Evolutionary conservation across 2,888 invertebrate genomes (phyloP), one percentile per base, ranked within the genome.

Genomic region (Elysia crispata): DNA sequence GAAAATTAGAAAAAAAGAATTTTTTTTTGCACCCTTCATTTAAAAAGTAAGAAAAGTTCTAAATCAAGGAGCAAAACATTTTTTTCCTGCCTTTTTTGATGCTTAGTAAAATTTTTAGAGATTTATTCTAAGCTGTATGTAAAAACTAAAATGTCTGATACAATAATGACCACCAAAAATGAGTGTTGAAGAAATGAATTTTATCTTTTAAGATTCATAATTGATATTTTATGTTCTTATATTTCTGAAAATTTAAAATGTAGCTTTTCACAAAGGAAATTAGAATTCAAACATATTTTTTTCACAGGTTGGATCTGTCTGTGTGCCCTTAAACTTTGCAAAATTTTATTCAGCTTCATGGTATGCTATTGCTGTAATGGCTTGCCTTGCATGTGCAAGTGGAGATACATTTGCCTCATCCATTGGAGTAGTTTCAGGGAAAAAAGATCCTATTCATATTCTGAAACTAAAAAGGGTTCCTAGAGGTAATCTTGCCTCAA

Each of bases 321-420:
- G 97, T 90, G 93, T 94, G 33, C 95, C 96, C 0, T 94, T 97
- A 67, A 95, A 97, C 91, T 97, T 97, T 92, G 90, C 93, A 1
- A 94, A 93, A 77, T 94, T 95, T 87, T 97, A 96, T 88, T 94
- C 85, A 23, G 85, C 90, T 31, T 96, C 97, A 1, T 97, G 96
- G 96, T 93, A 96, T n/a, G 94, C 95, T 1, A 93, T 96, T 86
- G 96, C 95, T 49, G 94, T 96, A 76, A 93, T 97, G 85, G 95
- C 95, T 86, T 94, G 96, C 0, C 94, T 96, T 87, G 95, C 96
- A 20, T 96, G 96, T 89, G 95, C 95, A 86, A 96, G 95, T 90
- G 97, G 97, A 0, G 97, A 97, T 89, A 97, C 97, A 0, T 96
- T 96, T 95, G 96, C 97, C 72, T 97, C 97, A 57, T 97, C 97